phyloP scores from a whole-genome alignment of 2,113 vertebrate genomes.

The Ceyx melanurus region DNA sequence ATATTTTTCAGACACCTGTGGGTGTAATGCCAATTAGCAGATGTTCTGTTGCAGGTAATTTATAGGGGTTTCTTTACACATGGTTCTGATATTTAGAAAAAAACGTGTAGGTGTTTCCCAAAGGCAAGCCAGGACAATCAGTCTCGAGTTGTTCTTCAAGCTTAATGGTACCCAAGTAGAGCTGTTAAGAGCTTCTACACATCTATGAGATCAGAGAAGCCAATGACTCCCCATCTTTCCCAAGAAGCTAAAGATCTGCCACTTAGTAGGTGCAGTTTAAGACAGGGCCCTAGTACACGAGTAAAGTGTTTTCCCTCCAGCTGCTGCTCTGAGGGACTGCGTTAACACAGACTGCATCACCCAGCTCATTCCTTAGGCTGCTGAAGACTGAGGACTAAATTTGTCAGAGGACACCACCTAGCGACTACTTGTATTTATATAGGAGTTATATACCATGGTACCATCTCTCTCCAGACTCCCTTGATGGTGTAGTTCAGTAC shows the following conservation, averaged over 20 bases:
- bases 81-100: background rate
- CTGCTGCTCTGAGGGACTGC: background rate
- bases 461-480: background rate
- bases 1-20: background rate
- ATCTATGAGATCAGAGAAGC: background rate
- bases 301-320: background rate
- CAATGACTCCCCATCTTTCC: background rate
- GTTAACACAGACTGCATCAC: background rate
- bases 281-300: background rate
- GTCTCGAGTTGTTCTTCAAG: background rate
- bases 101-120: background rate
- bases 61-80: background rate
- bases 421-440: background rate
- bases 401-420: conserved; percentile 55
- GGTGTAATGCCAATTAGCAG: background rate
- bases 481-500: background rate
- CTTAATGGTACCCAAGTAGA: background rate
- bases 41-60: background rate
- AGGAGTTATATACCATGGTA: rapidly evolving
- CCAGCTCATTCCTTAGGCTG: background rate
- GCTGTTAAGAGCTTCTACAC: background rate
- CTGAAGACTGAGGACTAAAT: background rate
- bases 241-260: background rate
- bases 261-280: background rate
- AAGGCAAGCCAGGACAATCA: background rate